Conservation (phyloP, 2,888 invertebrate species). For the Tridacna gigas region DNA sequence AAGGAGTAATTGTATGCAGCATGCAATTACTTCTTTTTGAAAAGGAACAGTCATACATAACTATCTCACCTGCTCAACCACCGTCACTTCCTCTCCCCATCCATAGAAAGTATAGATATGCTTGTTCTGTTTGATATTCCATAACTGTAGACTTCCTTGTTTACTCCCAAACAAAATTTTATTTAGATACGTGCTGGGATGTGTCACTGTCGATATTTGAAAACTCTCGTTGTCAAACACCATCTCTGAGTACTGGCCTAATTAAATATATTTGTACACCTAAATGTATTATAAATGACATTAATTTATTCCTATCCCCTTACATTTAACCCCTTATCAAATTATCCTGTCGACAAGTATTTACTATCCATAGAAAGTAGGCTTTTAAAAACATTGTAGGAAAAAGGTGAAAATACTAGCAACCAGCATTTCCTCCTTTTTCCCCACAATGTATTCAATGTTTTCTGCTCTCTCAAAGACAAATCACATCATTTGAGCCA, state of each 20-base stretch:
- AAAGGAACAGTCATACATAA: too few species aligned
- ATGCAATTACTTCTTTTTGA: too few species aligned
- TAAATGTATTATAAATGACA: background rate
- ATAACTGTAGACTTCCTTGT: constrained; percentile 93
- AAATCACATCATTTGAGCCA: too few species aligned
- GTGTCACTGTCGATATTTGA: constrained; percentile 92
- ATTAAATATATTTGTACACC: background rate
- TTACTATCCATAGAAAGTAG: too few species aligned
- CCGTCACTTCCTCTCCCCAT: constrained; percentile 91
- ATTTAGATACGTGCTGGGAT: constrained; percentile 97
- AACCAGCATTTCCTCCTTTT: too few species aligned
- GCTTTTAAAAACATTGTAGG: too few species aligned
- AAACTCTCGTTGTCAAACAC: constrained; percentile 88
- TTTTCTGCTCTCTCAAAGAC: too few species aligned
- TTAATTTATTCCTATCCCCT: background rate
- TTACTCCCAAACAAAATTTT: constrained; percentile 95
- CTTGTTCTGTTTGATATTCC: constrained; percentile 92
- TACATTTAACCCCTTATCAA: too few species aligned
- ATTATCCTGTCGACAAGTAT: too few species aligned
- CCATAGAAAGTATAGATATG: constrained; percentile 89
- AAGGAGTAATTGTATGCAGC: too few species aligned
- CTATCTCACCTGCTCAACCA: constrained; percentile 89
- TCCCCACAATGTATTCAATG: too few species aligned
- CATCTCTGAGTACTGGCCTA: constrained; percentile 78
- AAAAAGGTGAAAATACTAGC: too few species aligned